Percentiles rank a stretch among this genome's conserved stretches.
These are phyloP conservation scores for Diplazon laetatorius DNA, from an alignment of 2,888 invertebrate genomes.

Conservation along the genomic window DNA sequence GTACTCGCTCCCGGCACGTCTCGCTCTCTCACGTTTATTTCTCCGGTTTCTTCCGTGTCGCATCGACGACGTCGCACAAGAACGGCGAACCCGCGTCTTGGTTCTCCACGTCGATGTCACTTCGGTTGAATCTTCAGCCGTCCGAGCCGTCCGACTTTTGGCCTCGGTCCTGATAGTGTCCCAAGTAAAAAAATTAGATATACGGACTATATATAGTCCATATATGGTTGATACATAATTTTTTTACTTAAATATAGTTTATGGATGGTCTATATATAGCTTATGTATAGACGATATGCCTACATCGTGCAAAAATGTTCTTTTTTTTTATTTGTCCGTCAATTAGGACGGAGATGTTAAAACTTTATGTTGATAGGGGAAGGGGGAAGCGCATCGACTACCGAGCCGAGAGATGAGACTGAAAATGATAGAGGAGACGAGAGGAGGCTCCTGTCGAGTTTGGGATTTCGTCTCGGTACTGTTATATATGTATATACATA, in stretches of 20 bases:
- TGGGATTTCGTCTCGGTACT: slow-evolving; percentile 61
- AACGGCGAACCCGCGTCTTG: slow-evolving; percentile 37
- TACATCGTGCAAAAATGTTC: slow-evolving; percentile 29
- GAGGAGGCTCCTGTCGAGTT: slow-evolving; percentile 63
- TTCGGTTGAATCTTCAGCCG: slow-evolving; percentile 62
- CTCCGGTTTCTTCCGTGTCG: slow-evolving; percentile 63
- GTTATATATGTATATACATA: slow-evolving; percentile 49
- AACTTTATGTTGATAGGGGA: slow-evolving; percentile 7
- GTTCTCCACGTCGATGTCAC: slow-evolving; percentile 62
- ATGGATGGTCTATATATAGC: neutral
- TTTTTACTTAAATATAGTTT: neutral
- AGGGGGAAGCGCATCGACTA: slow-evolving; percentile 40
- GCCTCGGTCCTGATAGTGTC: no score
- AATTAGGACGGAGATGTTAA: slow-evolving; percentile 11
- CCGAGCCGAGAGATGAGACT: slow-evolving; percentile 48
- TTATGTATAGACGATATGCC: neutral
- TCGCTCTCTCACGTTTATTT: slow-evolving; percentile 50
- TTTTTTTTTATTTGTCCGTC: slow-evolving; percentile 36
- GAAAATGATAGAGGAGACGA: slow-evolving; percentile 51
- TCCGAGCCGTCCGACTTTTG: slow-evolving; percentile 41
- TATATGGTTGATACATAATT: no score
- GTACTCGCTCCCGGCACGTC: no score
- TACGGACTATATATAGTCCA: no score
- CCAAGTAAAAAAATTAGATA: no score
- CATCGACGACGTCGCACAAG: slow-evolving; percentile 53